Evolutionary conservation across 2,888 invertebrate genomes (phyloP).

Genomic region (Uloborus plumipes): DNA sequence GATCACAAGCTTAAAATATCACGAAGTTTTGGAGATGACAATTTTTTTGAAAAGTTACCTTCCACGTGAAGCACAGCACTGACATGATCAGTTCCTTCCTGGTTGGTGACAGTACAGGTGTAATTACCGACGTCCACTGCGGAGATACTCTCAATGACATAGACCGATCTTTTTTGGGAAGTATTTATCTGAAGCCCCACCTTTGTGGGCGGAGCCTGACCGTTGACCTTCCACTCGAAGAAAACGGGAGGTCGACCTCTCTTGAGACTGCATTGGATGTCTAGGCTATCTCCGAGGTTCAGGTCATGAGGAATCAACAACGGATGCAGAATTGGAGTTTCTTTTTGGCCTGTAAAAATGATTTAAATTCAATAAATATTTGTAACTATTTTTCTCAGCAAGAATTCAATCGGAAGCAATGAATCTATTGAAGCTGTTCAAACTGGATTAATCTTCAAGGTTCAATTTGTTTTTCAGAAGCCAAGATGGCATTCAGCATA

Average conservation of each 20-base stretch:
- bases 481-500: too few relatives aligned
- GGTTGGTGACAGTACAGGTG: constrained; percentile 47
- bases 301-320: constrained; percentile 39
- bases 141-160: constrained; percentile 22
- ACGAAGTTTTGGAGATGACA: too few relatives aligned
- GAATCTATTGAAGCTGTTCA: too few relatives aligned
- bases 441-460: too few relatives aligned
- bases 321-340: constrained; percentile 45
- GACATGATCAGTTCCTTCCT: constrained; percentile 27
- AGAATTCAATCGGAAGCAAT: too few relatives aligned
- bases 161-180: constrained; percentile 14
- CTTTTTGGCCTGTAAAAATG: not conserved
- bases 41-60: too few relatives aligned
- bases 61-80: not conserved
- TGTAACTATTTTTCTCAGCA: too few relatives aligned
- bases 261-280: constrained; percentile 47
- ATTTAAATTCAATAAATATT: too few relatives aligned
- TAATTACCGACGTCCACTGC: constrained; percentile 59
- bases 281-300: constrained; percentile 40
- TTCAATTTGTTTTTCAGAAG: too few relatives aligned
- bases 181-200: constrained; percentile 17
- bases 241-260: constrained; percentile 41
- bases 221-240: constrained; percentile 47
- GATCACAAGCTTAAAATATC: too few relatives aligned
- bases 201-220: not conserved